phyloP scores from a whole-genome alignment of 2,113 vertebrate genomes.

The Noturus placidus region DNA sequence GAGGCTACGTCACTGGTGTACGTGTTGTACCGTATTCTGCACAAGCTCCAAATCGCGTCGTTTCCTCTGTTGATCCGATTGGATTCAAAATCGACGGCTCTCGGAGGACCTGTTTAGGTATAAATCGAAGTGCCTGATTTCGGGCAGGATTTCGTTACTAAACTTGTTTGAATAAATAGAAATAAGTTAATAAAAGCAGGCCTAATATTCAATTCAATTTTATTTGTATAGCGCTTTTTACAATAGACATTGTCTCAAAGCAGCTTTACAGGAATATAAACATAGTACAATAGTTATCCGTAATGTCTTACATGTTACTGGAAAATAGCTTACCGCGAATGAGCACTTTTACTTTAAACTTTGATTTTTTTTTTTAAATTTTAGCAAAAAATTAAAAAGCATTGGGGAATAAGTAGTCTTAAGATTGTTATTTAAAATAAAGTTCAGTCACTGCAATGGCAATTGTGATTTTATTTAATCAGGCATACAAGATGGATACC shows the following conservation, averaged over 20 bases:
- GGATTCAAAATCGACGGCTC: background rate
- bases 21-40: background rate
- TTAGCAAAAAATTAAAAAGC: background rate
- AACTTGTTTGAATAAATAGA: no score
- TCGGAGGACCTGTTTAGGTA: background rate
- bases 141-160: fast-evolving
- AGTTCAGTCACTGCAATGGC: background rate
- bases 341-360: background rate
- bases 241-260: no score
- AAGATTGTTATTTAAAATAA: background rate
- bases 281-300: background rate
- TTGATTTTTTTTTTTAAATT: no score
- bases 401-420: background rate
- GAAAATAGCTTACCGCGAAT: background rate
- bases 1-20: background rate
- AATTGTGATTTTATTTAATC: background rate
- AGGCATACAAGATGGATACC: background rate
- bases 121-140: background rate
- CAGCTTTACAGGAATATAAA: no score
- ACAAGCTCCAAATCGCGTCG: background rate
- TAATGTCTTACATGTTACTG: background rate
- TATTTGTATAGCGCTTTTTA: no score
- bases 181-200: background rate
- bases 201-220: no score
- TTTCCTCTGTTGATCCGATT: background rate